Evolutionary conservation across 2,797 vertebrate species (phyloP), one percentile per base, ranked within the genome.

Genomic region (Hypotaenidia okinawae): DNA sequence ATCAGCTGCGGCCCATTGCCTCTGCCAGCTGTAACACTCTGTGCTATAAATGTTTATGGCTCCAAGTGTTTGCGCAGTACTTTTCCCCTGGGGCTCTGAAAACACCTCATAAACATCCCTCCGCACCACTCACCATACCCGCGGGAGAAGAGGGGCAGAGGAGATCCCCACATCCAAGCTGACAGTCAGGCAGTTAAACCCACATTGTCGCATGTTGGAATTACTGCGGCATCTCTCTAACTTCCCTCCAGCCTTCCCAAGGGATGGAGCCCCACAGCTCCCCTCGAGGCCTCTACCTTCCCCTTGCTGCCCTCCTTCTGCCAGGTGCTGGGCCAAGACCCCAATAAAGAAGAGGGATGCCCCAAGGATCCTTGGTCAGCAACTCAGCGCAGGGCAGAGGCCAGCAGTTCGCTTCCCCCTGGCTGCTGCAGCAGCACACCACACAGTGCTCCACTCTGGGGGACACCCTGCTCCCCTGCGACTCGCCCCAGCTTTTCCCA

Each of bases 171-270:
- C 0, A 6, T 24, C 39, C 66, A 18, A 17, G 43, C n/a, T 23
- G 45, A 3, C 6, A 13, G 41, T 6, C 30, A 6, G 32, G 55
- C 69, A 18, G 27, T 0, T 45, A 35, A 83, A 47, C 4, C 37
- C 77, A 2, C 1, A 0, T 3, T 1, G 0, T 2, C 2, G 0
- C 0, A 1, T 1, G 58, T 11, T 6, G 8, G 4, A n/a, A 73
- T n/a, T 3, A 30, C 58, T 4, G 1, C 0, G 6, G 37, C 54
- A 17, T 5, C 9, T 33, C 86, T 11, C 15, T 1, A 6, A 4
- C 3, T 41, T 24, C 63, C n/a, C 41, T 62, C 27, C 51, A 41
- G 55, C 41, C 49, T 33, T 51, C 7, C 23, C 17, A 1, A 21
- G 18, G 16, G 6, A 10, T 16, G 3, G 39, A 61, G 39, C 6